These are phyloP conservation scores for Drosophila algonquin DNA, from an alignment of 2,888 invertebrate species.

Conservation along the genomic window DNA sequence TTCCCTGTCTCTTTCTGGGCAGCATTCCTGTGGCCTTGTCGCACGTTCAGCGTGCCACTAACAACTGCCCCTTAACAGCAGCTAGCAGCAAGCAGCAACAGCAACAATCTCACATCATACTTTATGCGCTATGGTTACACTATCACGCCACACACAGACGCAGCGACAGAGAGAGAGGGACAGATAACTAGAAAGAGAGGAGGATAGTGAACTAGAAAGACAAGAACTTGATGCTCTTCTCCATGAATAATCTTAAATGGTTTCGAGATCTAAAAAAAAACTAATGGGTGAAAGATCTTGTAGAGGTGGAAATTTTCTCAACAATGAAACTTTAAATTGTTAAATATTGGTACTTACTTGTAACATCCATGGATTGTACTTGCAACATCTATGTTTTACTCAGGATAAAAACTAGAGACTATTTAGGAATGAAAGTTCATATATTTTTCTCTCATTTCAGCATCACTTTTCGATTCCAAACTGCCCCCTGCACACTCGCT, in stretches of 20 bases:
- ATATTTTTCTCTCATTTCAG: too few relatives aligned
- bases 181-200: not conserved
- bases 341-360: too few relatives aligned
- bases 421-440: too few relatives aligned
- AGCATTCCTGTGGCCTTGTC: constrained; percentile 75
- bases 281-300: too few relatives aligned
- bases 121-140: constrained; percentile 71
- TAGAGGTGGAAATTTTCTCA: too few relatives aligned
- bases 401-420: too few relatives aligned
- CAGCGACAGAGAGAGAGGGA: not conserved
- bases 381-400: too few relatives aligned
- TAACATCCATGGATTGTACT: too few relatives aligned
- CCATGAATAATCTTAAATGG: not conserved
- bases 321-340: too few relatives aligned
- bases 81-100: constrained; percentile 40
- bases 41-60: constrained; percentile 63
- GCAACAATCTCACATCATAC: constrained; percentile 59
- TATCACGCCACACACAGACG: constrained; percentile 50
- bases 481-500: too few relatives aligned
- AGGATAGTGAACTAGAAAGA: not conserved
- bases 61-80: constrained; percentile 53
- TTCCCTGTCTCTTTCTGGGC: constrained; percentile 27
- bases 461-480: too few relatives aligned
- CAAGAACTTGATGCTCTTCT: not conserved
- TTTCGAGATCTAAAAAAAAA: too few relatives aligned